These are phyloP conservation scores for Salticus scenicus DNA, from an alignment of 2,888 invertebrate genomes.

Conservation along the genomic window DNA sequence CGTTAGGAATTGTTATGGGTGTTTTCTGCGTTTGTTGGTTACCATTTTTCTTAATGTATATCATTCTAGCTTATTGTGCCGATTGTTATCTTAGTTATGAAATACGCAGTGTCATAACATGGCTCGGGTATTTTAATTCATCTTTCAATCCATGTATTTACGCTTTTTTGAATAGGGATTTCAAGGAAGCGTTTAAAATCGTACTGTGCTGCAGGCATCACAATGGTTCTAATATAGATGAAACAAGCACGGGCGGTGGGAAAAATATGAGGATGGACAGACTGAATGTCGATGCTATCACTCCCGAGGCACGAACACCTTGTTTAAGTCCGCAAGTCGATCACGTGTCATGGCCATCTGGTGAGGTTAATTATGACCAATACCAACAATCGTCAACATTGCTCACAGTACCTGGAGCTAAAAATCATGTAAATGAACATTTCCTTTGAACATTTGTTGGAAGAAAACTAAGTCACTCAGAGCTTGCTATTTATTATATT, in stretches of 20 bases:
- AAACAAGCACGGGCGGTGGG: conserved; percentile 46
- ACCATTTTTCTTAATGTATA: conserved; percentile 96
- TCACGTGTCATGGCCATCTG: conserved; percentile 60
- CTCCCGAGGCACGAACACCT: conserved; percentile 62
- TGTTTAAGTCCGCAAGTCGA: conserved; percentile 63
- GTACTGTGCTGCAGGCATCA: conserved; percentile 83
- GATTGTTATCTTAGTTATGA: conserved; percentile 86
- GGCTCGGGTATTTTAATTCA: conserved; percentile 72
- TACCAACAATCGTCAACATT: conserved; percentile 34
- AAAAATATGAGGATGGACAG: conserved; percentile 64
- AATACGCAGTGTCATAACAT: conserved; percentile 79
- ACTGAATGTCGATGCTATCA: conserved; percentile 49
- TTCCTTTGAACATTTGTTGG: conserved; percentile 30
- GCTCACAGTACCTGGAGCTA: conserved; percentile 59
- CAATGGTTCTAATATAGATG: conserved; percentile 45
- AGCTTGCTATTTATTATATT: neutral
- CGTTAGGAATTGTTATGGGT: conserved; percentile 96
- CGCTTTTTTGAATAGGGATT: conserved; percentile 95
- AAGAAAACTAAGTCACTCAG: neutral
- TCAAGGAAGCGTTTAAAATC: conserved; percentile 93
- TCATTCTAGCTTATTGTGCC: conserved; percentile 90
- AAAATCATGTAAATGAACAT: conserved; percentile 61
- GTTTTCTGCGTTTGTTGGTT: conserved; percentile 98
- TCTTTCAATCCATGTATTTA: conserved; percentile 95
- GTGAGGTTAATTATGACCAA: conserved; percentile 31